A percentile compares a stretch with the other conserved stretches of the same genome.
These are phyloP conservation scores for Drosophila antonietae DNA, from an alignment of 2,888 invertebrate species.

Conservation along the genomic window DNA sequence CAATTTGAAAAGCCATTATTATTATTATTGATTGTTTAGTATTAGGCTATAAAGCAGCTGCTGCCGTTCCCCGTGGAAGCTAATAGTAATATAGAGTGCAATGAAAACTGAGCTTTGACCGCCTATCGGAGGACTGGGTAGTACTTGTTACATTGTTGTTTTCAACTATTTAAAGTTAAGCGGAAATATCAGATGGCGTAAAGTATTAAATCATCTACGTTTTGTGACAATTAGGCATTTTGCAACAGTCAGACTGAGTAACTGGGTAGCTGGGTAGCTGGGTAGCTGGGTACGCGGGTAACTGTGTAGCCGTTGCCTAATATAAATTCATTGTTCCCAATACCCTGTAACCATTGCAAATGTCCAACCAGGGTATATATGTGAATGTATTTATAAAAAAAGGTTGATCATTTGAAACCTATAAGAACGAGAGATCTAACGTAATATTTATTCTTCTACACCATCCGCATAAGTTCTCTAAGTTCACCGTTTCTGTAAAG, in stretches of 20 bases:
- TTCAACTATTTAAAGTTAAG: slow-evolving; percentile 46
- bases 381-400: not conserved
- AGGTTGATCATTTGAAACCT: not conserved
- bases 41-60: slow-evolving; percentile 36
- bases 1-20: slow-evolving; percentile 36
- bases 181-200: slow-evolving; percentile 65
- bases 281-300: not conserved
- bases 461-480: not conserved
- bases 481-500: not conserved
- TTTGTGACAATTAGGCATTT: slow-evolving; percentile 58
- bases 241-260: slow-evolving; percentile 13
- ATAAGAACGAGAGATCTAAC: not conserved
- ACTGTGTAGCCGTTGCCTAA: slow-evolving; percentile 8
- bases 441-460: not conserved
- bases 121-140: not conserved
- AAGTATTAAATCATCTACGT: slow-evolving; percentile 60
- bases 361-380: not conserved
- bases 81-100: not conserved
- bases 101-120: slow-evolving; percentile 43
- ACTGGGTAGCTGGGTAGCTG: slow-evolving; percentile 6
- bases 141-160: slow-evolving; percentile 43
- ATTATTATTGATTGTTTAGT: slow-evolving; percentile 58
- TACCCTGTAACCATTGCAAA: not conserved
- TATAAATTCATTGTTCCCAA: slow-evolving; percentile 31
- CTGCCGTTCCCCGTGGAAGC: slow-evolving; percentile 10